Base-by-base conservation (phyloP, 2,113 vertebrate genomes). In the Tor tambroides region DNA sequence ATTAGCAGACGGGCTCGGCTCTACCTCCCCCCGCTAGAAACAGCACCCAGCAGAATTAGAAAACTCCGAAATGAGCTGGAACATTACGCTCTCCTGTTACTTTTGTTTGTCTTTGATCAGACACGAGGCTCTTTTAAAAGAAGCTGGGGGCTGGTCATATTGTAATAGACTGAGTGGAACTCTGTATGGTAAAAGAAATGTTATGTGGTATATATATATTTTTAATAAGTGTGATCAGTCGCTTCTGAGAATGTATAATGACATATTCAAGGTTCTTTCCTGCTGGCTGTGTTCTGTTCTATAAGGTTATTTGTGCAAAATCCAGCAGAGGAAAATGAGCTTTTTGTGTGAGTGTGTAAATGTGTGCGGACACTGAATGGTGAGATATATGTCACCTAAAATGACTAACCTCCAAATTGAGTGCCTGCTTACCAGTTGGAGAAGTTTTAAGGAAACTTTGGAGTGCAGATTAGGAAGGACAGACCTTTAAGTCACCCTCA, bases 1-100 rank as follows among this genome's bases (percentile, higher is more conserved):
- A 92, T 91, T 90, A 89, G 85, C 85, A 87, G 90, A 84, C 67
- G 71, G 51, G 82, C 90, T 88, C 43, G 17, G 43, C 67, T 28
- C 81, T 35, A 46, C 83, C 23, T 77, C 61, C 71, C 56, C 65
- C 38, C 65, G 77, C 38, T 23, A 51, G 41, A 46, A 85, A 85
- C 72, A 81, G 82, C 79, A 72, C 61, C 28, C 76, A 6, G 85
- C 61, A 67, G 81, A 86, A 84, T 79, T 80, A 46, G 85, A 65
- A 82, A 84, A 79, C 86, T 63, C 35, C 11, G n/a, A 63, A 28
- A 81, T 56, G 49, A 74, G 49, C 46, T 83, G 59, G 38, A 82
- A 82, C 67, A 82, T 61, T 74, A 59, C 19, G 6, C 67, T 87
- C 46, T 74, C 43, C 61, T 85, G 76, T 49, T 56, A 76, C 82